These are phyloP conservation scores for Falco novaeseelandiae DNA, from an alignment of 2,797 vertebrate species.

Conservation along the genomic window DNA sequence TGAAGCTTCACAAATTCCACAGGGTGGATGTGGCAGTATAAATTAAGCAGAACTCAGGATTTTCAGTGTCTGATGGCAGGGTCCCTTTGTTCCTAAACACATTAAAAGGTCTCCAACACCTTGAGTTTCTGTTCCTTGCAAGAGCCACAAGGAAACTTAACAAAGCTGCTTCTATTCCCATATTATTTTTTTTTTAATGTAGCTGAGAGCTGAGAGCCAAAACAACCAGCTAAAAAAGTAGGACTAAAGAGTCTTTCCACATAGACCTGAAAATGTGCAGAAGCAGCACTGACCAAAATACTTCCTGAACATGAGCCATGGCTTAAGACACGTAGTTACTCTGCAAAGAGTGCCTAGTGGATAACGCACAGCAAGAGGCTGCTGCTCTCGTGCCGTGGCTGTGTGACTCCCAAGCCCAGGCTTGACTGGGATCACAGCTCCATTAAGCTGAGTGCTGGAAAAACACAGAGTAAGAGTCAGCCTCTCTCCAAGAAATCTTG, in stretches of 20 bases:
- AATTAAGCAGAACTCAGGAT: background rate
- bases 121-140: background rate
- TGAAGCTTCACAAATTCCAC: background rate
- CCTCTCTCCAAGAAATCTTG: background rate
- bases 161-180: background rate
- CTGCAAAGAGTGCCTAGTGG: background rate
- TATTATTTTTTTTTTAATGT: background rate
- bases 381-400: accelerated
- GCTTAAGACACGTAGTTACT: accelerated
- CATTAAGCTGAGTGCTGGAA: background rate
- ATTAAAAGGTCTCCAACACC: background rate
- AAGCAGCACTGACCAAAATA: background rate
- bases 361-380: background rate
- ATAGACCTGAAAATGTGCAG: background rate
- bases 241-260: background rate
- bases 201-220: background rate
- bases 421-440: background rate
- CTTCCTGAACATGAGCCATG: background rate
- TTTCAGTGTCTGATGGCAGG: background rate
- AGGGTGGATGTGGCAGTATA: background rate
- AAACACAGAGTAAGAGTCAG: background rate
- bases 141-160: background rate
- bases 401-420: background rate
- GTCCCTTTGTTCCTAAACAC: background rate
- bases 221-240: background rate